Evolutionary conservation across 2,888 invertebrate species (phyloP), one percentile per base, ranked within the genome.

Genomic region (Phyllotreta striolata): DNA sequence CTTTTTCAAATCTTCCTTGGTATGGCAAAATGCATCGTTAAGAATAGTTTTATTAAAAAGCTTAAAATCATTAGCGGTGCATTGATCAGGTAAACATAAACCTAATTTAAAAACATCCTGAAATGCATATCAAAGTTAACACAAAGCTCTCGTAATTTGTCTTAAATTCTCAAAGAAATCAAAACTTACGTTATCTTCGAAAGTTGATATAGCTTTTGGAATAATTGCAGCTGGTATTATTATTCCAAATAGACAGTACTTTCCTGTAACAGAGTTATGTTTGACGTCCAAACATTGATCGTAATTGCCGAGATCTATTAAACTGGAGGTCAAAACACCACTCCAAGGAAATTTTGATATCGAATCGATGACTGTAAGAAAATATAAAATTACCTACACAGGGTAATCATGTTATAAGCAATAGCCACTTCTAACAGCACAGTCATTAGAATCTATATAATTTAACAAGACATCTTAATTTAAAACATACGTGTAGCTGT

Each of bases 1-100:
- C 37, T 70, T 56, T 1, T 55, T 58, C 6, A 61, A 46, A 57
- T 59, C 65, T 34, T 73, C 71, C 37, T 67, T 67, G 0, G 69
- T 72, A 7, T 65, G 63, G 44, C 74, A 73, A 35, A 49, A 54
- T 0, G n/a, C 13, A 38, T 71, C 65, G 43, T 58, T 60, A 40
- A 72, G 67, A 5, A 68, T 35, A 9, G 66, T 10, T 10, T 34
- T 7, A 12, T n/a, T n/a, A n/a, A n/a, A 38, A 9, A 14, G 1
- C n/a, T 56, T 61, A 40, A 63, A 59, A 52, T 73, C 72, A 0
- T 13, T n/a, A 6, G 66, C 81, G 80, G 43, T 84, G 70, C 75
- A 75, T 10, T 56, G 62, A 37, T 71, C 63, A 39, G 75, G 75
- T 39, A 70, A 56, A 57, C 75, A 75, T 37, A 67, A 12, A 8